phyloP scores from a whole-genome alignment of 2,113 vertebrate genomes.

The Sula dactylatra region DNA sequence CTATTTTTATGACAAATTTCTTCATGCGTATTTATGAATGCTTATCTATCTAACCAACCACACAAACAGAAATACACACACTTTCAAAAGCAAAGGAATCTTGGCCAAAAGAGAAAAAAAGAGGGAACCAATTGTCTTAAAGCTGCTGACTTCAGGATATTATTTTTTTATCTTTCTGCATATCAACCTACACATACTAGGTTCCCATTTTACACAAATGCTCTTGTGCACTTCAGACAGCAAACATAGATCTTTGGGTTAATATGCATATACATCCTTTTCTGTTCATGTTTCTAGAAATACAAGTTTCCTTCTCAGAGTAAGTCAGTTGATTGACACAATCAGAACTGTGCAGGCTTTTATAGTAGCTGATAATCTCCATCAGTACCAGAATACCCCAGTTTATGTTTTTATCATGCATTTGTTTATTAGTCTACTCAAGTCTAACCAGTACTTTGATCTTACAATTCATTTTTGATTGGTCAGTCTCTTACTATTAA shows the following conservation, averaged over 20 bases:
- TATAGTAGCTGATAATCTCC: background rate
- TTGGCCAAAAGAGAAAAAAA: background rate
- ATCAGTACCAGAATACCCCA: background rate
- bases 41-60: background rate
- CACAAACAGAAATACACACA: background rate
- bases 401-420: background rate
- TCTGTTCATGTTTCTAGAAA: background rate
- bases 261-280: background rate
- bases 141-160: background rate
- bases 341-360: background rate
- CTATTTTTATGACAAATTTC: background rate
- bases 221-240: background rate
- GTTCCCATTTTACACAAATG: background rate
- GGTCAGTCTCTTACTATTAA: background rate
- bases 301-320: background rate
- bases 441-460: background rate
- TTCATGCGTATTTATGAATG: background rate
- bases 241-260: background rate
- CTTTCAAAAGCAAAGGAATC: background rate
- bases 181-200: background rate
- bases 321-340: background rate
- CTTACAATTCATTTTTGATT: background rate
- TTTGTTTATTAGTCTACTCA: background rate
- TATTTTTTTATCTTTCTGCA: background rate
- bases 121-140: background rate